Conservation (phyloP, 2,888 invertebrate genomes). For the Synergus laeviventris region DNA sequence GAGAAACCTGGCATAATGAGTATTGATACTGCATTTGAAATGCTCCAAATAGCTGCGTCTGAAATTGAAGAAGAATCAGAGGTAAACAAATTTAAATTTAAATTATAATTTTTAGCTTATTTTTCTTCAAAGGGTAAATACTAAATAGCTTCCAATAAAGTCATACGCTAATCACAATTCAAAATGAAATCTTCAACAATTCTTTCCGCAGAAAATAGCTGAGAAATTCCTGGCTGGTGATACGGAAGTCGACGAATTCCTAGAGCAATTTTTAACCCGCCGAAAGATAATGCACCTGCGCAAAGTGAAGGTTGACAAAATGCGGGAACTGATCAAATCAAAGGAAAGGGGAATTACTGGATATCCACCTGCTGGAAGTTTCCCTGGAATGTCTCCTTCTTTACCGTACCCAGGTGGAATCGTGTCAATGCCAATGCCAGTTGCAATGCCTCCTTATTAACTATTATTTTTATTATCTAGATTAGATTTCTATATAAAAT, state of each 20-base stretch:
- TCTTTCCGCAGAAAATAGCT: constrained; percentile 79
- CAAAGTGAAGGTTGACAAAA: constrained; percentile 95
- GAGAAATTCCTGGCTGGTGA: constrained; percentile 88
- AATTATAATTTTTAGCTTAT: neutral
- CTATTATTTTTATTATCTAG: constrained; percentile 42
- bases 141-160: too few species aligned
- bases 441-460: constrained; percentile 57
- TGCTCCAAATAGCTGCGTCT: constrained; percentile 93
- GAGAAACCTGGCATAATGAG: constrained; percentile 86
- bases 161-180: neutral
- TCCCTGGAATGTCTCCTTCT: constrained; percentile 75
- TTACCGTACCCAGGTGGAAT: constrained; percentile 85
- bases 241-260: constrained; percentile 86
- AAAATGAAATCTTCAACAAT: neutral
- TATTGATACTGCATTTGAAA: constrained; percentile 90
- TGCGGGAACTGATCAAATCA: constrained; percentile 84
- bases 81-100: constrained; percentile 68
- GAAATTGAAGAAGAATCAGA: constrained; percentile 97
- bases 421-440: constrained; percentile 87
- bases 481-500: constrained; percentile 7
- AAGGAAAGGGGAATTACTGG: constrained; percentile 68
- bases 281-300: constrained; percentile 88
- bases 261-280: constrained; percentile 88
- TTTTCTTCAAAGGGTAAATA: too few species aligned
- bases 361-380: constrained; percentile 73